Evolutionary conservation across 2,113 vertebrate species (phyloP).

Genomic region (Oreochromis spilurus): DNA sequence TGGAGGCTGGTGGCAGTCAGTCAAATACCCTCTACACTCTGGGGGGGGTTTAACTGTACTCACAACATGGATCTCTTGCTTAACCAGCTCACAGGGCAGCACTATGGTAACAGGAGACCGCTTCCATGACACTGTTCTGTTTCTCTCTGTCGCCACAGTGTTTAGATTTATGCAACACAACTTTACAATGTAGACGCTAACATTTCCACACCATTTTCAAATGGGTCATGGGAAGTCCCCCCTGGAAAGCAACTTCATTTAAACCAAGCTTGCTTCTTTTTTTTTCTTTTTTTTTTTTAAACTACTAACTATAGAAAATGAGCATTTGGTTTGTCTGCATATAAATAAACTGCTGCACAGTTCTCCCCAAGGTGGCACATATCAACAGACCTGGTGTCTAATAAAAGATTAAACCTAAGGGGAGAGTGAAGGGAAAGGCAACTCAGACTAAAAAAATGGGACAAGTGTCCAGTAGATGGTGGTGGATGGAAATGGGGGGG

Average conservation of each 20-base stretch:
- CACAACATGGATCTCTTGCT: slow-evolving; percentile 25
- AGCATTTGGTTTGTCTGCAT: not conserved
- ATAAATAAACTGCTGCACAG: slow-evolving; percentile 4
- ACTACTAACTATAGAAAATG: not conserved
- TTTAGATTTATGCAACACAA: not conserved
- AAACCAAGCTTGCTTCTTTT: not conserved
- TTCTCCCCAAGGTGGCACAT: not conserved
- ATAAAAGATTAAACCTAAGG: not conserved
- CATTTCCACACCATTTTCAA: not conserved
- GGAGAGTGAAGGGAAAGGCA: not conserved
- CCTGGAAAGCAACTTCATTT: not conserved
- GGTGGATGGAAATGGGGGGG: not conserved
- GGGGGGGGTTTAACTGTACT: not conserved
- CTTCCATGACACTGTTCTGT: not conserved
- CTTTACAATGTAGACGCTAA: not conserved
- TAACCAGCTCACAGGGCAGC: not conserved
- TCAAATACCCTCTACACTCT: not conserved
- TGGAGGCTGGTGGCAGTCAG: not conserved
- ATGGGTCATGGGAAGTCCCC: not conserved
- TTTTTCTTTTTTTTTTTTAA: not conserved
- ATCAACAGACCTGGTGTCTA: not conserved
- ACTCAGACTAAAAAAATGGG: not conserved
- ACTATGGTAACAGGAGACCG: not conserved
- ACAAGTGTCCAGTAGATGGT: not conserved
- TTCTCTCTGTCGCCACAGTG: not conserved